phyloP scores from a whole-genome alignment of 2,113 vertebrate genomes.

The Tychaedon coryphoeus region DNA sequence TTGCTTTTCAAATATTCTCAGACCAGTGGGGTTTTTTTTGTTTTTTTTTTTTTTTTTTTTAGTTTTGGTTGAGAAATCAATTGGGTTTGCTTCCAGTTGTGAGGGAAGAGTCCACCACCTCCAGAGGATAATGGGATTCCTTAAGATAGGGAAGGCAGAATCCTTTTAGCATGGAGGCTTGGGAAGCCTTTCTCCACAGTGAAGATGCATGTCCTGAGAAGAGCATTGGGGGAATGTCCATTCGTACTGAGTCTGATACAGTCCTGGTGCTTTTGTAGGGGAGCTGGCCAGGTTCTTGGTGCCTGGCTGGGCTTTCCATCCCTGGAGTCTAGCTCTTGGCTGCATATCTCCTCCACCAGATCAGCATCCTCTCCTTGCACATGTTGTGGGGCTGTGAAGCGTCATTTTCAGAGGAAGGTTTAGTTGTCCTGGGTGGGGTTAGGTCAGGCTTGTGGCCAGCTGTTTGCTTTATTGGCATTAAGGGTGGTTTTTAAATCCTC shows the following conservation, averaged over 20 bases:
- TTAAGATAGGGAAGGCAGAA: background rate
- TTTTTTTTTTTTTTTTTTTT: background rate
- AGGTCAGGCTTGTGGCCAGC: background rate
- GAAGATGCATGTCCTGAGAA: background rate
- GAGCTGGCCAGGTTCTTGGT: background rate
- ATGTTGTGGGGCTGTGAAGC: background rate
- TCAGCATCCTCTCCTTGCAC: background rate
- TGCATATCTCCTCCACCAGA: background rate
- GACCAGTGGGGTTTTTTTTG: fast-evolving
- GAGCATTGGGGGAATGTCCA: background rate
- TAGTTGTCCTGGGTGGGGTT: background rate
- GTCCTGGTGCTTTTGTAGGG: background rate
- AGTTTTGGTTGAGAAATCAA: background rate
- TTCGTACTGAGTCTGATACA: background rate
- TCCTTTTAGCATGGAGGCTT: background rate
- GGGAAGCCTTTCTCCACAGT: background rate
- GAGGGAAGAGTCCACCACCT: background rate
- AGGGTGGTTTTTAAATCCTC: background rate
- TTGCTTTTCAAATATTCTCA: background rate
- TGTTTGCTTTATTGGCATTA: background rate
- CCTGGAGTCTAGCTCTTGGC: background rate
- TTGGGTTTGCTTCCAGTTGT: background rate
- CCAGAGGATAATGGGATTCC: background rate
- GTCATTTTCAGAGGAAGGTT: background rate
- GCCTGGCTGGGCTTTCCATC: background rate